These are phyloP conservation scores for Lacerta viridis DNA, from an alignment of 2,797 vertebrate genomes.

Conservation along the genomic window DNA sequence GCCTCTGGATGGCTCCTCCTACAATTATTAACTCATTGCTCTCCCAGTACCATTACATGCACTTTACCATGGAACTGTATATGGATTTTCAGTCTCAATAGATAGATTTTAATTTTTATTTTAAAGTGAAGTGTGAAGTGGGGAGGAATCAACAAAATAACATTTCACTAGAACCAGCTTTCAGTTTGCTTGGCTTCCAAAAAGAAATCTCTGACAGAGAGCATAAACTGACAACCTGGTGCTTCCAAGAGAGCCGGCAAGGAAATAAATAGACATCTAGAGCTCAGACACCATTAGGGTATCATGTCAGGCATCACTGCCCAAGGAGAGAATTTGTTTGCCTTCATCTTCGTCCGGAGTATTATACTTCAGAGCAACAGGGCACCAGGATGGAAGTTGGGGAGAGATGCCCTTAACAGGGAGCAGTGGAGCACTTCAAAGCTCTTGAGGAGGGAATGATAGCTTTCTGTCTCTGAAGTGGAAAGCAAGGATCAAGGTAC, in stretches of 20 bases:
- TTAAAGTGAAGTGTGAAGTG: too few species aligned
- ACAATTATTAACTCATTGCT: too few species aligned
- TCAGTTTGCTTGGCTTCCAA: constrained; percentile 25
- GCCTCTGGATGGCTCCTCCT: too few species aligned
- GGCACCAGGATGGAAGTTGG: neutral
- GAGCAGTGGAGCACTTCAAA: neutral
- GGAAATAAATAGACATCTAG: constrained; percentile 50
- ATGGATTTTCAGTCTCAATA: neutral
- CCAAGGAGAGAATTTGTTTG: constrained; percentile 45
- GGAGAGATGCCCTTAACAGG: constrained; percentile 5
- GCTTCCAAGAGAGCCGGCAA: constrained; percentile 44
- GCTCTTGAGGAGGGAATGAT: constrained; percentile 34
- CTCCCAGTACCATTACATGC: too few species aligned
- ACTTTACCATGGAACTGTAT: too few species aligned
- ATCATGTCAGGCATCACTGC: constrained; percentile 26
- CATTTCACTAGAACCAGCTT: constrained; percentile 3
- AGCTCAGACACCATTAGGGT: neutral
- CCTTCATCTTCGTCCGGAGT: constrained; percentile 33
- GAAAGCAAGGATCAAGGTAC: constrained; percentile 27
- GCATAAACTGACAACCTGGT: constrained; percentile 28
- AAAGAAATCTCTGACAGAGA: constrained; percentile 21
- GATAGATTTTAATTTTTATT: neutral
- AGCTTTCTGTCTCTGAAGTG: constrained; percentile 17
- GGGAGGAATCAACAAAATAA: neutral
- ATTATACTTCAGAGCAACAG: neutral